Base-by-base conservation (phyloP, 2,888 invertebrate species). In the Palloptera scutellata region DNA sequence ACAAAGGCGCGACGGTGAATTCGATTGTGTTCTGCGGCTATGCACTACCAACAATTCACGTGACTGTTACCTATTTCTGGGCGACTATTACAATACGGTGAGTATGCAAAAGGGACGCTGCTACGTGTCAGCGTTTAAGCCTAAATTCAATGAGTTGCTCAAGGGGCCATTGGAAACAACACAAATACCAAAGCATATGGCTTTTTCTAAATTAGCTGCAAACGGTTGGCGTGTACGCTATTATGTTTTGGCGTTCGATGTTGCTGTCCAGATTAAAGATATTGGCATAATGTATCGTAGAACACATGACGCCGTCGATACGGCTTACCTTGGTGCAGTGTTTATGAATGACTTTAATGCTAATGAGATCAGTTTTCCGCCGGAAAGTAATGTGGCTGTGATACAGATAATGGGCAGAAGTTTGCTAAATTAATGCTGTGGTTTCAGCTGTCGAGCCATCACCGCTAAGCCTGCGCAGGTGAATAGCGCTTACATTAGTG, bases 191-290 rank as follows among this genome's bases (percentile, higher is more conserved):
- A 70, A 72, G 41, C 73, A 76, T 30, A 57, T 72, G 19, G 70
- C 70, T 1, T 66, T 75, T 12, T 66, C 76, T 1, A 75, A 74
- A 55, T 41, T 73, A 10, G 67, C 68, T 11, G 64, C 67, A 0
- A 72, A 74, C 4, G 73, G 73, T 12, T 84, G 84, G 84, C 77
- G 70, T n/a, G 76, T 83, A 1, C 80, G 83, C 8, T 82, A 84
- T 62, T 84, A 80, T 71, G 69, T 81, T 3, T 61, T 74, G 3
- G 74, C 72, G 6, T 83, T 83, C 64, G 77, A 79, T 69, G 77
- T 75, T 19, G 69, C 75, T 10, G 74, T 83, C 3, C 67, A 72
- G 4, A 72, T 84, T 0, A 73, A 76, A 64, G 84, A 84, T 70
- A 78, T 84, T 30, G 84, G 83, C 0, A 64, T 82, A 0, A 71